Percentiles rank a stretch among this genome's conserved stretches.
phyloP scores from a whole-genome alignment of 2,888 invertebrate genomes.

The Melanophora roralis region DNA sequence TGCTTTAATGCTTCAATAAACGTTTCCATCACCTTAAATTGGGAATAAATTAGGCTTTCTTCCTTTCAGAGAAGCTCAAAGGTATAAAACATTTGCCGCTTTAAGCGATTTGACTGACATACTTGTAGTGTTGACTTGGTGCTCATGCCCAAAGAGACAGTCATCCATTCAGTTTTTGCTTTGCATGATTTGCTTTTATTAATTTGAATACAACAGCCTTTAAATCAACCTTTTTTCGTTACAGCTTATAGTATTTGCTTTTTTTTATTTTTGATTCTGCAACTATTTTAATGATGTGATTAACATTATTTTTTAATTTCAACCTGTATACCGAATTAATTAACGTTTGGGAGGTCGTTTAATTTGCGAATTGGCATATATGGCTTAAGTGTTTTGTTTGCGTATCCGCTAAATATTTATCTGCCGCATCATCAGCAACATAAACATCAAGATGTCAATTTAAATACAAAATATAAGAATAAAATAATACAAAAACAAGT shows the following conservation, averaged over 20 bases:
- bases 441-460: constrained; percentile 6
- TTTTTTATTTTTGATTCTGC: too few relatives aligned
- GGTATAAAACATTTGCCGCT: constrained; percentile 57
- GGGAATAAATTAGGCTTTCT: neutral
- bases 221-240: constrained; percentile 44
- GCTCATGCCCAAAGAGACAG: neutral
- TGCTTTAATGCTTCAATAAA: constrained; percentile 48
- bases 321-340: constrained; percentile 76
- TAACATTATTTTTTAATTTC: constrained; percentile 78
- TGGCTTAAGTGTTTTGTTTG: constrained; percentile 21
- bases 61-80: constrained; percentile 15
- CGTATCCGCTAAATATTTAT: constrained; percentile 42
- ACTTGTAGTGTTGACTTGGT: constrained; percentile 51
- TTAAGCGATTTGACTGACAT: constrained; percentile 56
- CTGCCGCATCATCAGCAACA: constrained; percentile 17
- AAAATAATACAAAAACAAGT: too few relatives aligned
- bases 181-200: constrained; percentile 26
- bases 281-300: constrained; percentile 78
- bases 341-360: constrained; percentile 76
- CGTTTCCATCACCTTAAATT: constrained; percentile 22
- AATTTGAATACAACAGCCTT: constrained; percentile 48
- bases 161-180: neutral
- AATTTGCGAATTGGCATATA: neutral
- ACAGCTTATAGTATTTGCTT: too few relatives aligned
- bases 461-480: neutral